Evolutionary conservation across 2,888 invertebrate species (phyloP), one percentile per base, ranked within the genome.

Genomic region (Drosophila histrio): DNA sequence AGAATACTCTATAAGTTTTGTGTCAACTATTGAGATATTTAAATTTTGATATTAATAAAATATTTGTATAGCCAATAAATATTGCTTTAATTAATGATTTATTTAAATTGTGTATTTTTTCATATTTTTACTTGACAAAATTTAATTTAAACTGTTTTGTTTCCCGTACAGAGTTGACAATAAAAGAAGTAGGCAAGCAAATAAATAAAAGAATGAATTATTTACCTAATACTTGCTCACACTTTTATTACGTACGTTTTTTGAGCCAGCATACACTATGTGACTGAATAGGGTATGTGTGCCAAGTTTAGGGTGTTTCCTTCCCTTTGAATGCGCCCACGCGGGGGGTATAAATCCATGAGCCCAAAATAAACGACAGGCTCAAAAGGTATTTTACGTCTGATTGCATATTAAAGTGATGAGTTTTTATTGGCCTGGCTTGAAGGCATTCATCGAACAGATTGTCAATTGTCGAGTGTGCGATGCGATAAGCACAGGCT

Each of bases 401-500:
- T 84, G 81, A 83, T 71, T 84, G 77, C 77, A 59, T 72, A 83
- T 68, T 77, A 77, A 83, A 81, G 80, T 80, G 79, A 83, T 71
- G 74, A 58, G 56, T 63, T 54, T 58, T 58, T 63, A 72, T 72
- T 73, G 72, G 56, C 54, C 41, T 21, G 56, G 39, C 61, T 63
- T 52, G 56, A 30, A 60, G 56, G 62, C 54, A 68, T 63, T 52
- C 78, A 66, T 58, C 49, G 50, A 49, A 57, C 54, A 64, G 72
- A 78, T 79, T 72, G 61, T 43, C 64, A 62, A 62, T 58, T 61
- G 41, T 34, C 49, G 65, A 61, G 63, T 44, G 61, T 68, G 69
- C 32, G 30, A 39, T 54, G 59, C 47, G 71, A 56, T 56, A 68
- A 63, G 66, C 53, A 32, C 17, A 19, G 50, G 60, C 60, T 17